Base-by-base conservation (phyloP, 2,113 vertebrate species). In the Atlantisia rogersi region DNA sequence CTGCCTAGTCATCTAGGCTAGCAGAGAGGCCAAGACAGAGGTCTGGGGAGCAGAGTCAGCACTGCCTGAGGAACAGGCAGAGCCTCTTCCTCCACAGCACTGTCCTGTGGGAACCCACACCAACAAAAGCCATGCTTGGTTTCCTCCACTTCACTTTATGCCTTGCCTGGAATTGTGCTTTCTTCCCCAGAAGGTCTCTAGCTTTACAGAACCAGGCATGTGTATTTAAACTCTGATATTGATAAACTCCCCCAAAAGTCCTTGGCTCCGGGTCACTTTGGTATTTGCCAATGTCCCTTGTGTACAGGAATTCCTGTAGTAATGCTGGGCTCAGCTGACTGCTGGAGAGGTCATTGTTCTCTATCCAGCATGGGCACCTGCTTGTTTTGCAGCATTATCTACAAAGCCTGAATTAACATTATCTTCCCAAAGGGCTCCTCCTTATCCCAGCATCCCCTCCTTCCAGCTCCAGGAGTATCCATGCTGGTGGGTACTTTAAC, bases 351-450 rank as follows among this genome's bases (percentile, higher is more conserved):
- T 95, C 96, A 82, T 78, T 89, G 91, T 40, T 84, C 91, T 68
- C 77, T 35, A 24, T 11, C 26, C 81, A 81, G 2, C 50, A 46
- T 5, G 24, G 90, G 53, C 68, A 15, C 60, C 75, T 35, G 85
- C 46, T 84, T 94, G 88, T 92, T 96, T 86, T 88, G 77, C 64
- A 75, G 83, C 68, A 13, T 74, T 93, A 35, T 91, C 86, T 91
- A 39, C 73, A 91, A 59, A 94, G 77, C 52, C 56, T 2, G 62
- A 92, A 68, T 76, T 71, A 69, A 14, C 79, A n/a, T 80, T 77
- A 89, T 58, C 95, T 85, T n/a, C 55, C 53, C 73, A 55, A n/a
- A 48, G 44, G 44, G 44, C 18, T 19, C 44, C 44, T 46, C 17
- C 3, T 46, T 46, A 46, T 46, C 44, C 7, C 44, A 46, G 44